A percentile compares a stretch with the other conserved stretches of the same genome.
Evolutionary conservation across 2,113 vertebrate genomes (phyloP).

Genomic region (Eptatretus burgeri): DNA sequence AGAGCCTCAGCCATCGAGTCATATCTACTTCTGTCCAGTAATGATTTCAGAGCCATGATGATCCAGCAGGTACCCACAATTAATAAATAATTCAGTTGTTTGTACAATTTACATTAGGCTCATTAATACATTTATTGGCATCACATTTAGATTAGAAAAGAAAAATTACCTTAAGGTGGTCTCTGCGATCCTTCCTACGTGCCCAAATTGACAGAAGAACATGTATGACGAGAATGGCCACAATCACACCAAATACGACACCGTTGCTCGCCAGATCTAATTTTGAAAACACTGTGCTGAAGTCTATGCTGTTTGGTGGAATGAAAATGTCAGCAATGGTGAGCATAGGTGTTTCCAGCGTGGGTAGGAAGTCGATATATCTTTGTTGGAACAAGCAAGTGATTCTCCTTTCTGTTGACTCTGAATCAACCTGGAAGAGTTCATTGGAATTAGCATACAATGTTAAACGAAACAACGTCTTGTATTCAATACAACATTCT

Average conservation of each 20-base stretch:
- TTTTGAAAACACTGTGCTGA: not conserved
- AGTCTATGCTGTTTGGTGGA: slow-evolving; percentile 4
- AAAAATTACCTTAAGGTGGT: slow-evolving; percentile 1
- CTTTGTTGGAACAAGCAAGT: not conserved
- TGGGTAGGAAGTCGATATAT: not conserved
- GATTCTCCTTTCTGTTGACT: not conserved
- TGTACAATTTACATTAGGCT: no score
- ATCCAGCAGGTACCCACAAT: no score
- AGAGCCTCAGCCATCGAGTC: no score
- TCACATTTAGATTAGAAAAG: no score
- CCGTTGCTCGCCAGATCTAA: not conserved
- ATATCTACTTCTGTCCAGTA: no score
- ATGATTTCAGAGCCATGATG: no score
- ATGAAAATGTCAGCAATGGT: not conserved
- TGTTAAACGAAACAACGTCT: no score
- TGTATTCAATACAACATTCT: no score
- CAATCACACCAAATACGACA: not conserved
- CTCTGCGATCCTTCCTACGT: not conserved
- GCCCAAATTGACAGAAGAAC: not conserved
- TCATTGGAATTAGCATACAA: no score
- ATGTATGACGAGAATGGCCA: not conserved
- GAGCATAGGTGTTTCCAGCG: not conserved
- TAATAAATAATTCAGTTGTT: no score
- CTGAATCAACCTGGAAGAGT: not conserved
- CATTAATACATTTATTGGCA: no score